These are phyloP conservation scores for Dastarcus helophoroides DNA, from an alignment of 2,888 invertebrate genomes.

Conservation along the genomic window DNA sequence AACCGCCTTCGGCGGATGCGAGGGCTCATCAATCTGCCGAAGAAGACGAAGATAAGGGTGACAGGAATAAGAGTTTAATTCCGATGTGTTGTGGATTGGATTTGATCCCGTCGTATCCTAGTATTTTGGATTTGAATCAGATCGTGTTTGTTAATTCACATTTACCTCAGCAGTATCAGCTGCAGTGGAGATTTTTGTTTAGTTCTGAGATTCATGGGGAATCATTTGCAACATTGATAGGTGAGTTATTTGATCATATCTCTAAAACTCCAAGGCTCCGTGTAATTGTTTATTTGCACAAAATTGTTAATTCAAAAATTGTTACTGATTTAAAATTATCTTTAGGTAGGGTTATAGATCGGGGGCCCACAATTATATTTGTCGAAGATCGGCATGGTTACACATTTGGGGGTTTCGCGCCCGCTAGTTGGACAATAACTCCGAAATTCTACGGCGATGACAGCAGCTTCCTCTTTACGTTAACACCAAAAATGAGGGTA, in stretches of 20 bases:
- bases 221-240: slow-evolving; percentile 74
- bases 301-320: slow-evolving; percentile 3
- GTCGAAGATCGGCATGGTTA: slow-evolving; percentile 71
- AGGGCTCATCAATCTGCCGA: slow-evolving; percentile 3
- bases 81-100: slow-evolving; percentile 52
- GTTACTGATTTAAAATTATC: slow-evolving; percentile 12
- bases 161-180: slow-evolving; percentile 60
- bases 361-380: slow-evolving; percentile 73
- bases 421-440: slow-evolving; percentile 61
- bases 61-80: slow-evolving; percentile 39
- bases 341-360: slow-evolving; percentile 59
- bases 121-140: slow-evolving; percentile 62
- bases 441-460: slow-evolving; percentile 69
- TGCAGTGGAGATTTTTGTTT: slow-evolving; percentile 80
- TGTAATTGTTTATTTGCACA: background rate
- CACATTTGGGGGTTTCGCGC: slow-evolving; percentile 84
- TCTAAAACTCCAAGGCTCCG: background rate
- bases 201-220: slow-evolving; percentile 81
- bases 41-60: slow-evolving; percentile 6
- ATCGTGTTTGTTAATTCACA: slow-evolving; percentile 71
- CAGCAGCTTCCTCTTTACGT: slow-evolving; percentile 71
- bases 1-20: slow-evolving; percentile 16
- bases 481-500: slow-evolving; percentile 67
- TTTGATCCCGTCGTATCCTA: slow-evolving; percentile 64
- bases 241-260: slow-evolving; percentile 25